Evolutionary conservation across 1,140 invertebrate species (phyloP).

Genomic region (Babylonia areolata): DNA sequence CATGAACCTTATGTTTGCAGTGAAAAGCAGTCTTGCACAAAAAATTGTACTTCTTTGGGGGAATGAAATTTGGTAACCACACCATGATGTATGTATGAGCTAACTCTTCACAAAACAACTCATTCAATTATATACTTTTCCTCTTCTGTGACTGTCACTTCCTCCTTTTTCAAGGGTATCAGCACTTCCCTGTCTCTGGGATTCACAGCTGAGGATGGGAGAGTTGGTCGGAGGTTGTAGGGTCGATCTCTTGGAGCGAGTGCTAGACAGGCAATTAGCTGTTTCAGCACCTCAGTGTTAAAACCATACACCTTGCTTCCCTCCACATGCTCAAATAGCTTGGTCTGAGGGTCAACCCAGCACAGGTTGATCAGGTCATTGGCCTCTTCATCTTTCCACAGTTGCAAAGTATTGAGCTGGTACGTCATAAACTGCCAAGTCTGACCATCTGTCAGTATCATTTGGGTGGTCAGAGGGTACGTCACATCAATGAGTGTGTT

Average conservation of each 20-base stretch:
- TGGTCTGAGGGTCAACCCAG: conserved; percentile 82
- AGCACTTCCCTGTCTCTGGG: conserved; percentile 30
- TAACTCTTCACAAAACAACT: no score
- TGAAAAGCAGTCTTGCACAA: no score
- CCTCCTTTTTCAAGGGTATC: conserved; percentile 42
- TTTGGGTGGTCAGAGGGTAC: conserved; percentile 91
- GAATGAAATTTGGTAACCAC: no score
- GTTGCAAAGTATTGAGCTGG: conserved; percentile 89
- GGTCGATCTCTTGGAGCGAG: conserved; percentile 82
- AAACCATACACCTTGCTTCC: conserved; percentile 82
- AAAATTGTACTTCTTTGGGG: no score
- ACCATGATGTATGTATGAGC: no score
- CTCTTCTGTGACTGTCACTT: conserved; percentile 37
- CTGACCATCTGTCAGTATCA: conserved; percentile 89
- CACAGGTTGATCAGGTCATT: conserved; percentile 88
- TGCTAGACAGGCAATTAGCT: conserved; percentile 85
- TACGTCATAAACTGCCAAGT: conserved; percentile 89
- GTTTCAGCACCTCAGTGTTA: conserved; percentile 87
- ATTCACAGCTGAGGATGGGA: conserved; percentile 79
- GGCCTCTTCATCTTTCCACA: conserved; percentile 79
- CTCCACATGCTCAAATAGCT: conserved; percentile 86
- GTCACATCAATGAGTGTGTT: conserved; percentile 90
- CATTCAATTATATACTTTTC: conserved; percentile 47
- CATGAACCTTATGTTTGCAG: no score
- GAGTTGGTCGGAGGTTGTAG: conserved; percentile 85